Evolutionary conservation across 2,888 invertebrate genomes (phyloP).

Genomic region (Vanessa cardui): DNA sequence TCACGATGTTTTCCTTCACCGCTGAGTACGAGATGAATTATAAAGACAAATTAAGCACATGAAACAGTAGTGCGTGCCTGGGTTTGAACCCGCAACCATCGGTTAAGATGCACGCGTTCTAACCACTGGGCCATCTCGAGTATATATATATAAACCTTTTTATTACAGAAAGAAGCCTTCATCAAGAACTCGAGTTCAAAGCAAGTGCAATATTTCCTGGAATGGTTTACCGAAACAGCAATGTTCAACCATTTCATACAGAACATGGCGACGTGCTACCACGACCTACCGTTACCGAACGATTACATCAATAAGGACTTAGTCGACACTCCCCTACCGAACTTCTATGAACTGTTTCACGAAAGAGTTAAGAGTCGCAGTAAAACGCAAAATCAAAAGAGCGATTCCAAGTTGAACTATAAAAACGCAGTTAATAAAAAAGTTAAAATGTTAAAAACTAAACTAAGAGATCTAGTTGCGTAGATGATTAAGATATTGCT

Average conservation of each 20-base stretch:
- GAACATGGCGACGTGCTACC: slow-evolving; percentile 63
- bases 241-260: slow-evolving; percentile 91
- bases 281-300: slow-evolving; percentile 40
- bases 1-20: too few relatives aligned
- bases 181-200: slow-evolving; percentile 85
- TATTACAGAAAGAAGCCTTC: slow-evolving; percentile 87
- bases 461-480: slow-evolving; percentile 71
- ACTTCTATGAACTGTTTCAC: slow-evolving; percentile 73
- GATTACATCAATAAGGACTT: slow-evolving; percentile 43
- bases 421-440: slow-evolving; percentile 73
- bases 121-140: too few relatives aligned
- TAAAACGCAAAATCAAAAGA: slow-evolving; percentile 46
- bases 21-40: too few relatives aligned
- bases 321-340: slow-evolving; percentile 70
- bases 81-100: too few relatives aligned
- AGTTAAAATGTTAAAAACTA: slow-evolving; percentile 67
- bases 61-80: too few relatives aligned
- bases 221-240: slow-evolving; percentile 94
- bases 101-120: too few relatives aligned
- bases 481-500: slow-evolving; percentile 36
- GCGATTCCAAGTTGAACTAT: slow-evolving; percentile 62
- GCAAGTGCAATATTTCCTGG: slow-evolving; percentile 88
- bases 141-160: too few relatives aligned
- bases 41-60: too few relatives aligned
- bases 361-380: slow-evolving; percentile 55